A percentile compares a stretch with the other conserved stretches of the same genome.
These are phyloP conservation scores for Melinopterus prodromus DNA, from an alignment of 2,888 invertebrate species.

Conservation along the genomic window DNA sequence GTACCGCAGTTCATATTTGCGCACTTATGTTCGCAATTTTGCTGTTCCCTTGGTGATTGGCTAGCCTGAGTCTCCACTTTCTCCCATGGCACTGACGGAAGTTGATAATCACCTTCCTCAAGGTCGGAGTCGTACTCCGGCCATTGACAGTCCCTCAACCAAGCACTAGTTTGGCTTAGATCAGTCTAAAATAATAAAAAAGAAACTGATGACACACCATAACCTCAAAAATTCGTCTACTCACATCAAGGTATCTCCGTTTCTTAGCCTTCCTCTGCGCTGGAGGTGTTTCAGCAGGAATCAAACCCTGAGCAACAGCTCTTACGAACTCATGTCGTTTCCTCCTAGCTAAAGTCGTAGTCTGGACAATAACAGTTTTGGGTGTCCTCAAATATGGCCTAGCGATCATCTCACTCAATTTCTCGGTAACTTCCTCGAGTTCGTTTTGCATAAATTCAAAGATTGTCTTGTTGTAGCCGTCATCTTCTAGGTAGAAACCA, in stretches of 20 bases:
- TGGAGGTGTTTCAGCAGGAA: conserved; percentile 70
- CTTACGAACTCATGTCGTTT: conserved; percentile 71
- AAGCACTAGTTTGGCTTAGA: conserved; percentile 61
- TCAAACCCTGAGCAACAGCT: conserved; percentile 66
- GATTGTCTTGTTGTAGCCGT: conserved; percentile 71
- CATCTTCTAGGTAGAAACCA: conserved; percentile 72
- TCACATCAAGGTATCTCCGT: conserved; percentile 61
- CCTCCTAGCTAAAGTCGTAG: conserved; percentile 66
- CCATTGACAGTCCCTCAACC: conserved; percentile 68
- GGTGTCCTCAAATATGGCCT: conserved; percentile 70
- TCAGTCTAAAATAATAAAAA: conserved; percentile 53
- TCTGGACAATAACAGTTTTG: conserved; percentile 68
- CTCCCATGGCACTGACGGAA: neutral
- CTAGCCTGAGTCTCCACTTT: conserved; percentile 49
- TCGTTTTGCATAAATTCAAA: conserved; percentile 78
- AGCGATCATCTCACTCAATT: conserved; percentile 71
- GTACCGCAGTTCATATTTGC: conserved; percentile 55
- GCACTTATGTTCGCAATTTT: conserved; percentile 64
- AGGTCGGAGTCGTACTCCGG: conserved; percentile 66
- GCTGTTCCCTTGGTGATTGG: conserved; percentile 60
- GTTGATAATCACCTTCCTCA: conserved; percentile 59
- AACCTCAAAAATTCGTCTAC: conserved; percentile 34
- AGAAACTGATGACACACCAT: neutral
- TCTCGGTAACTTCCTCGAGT: conserved; percentile 71
- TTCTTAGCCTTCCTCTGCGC: conserved; percentile 62